These are phyloP conservation scores for Alloscopus bannaensis DNA, from an alignment of 2,888 invertebrate species.

Conservation along the genomic window DNA sequence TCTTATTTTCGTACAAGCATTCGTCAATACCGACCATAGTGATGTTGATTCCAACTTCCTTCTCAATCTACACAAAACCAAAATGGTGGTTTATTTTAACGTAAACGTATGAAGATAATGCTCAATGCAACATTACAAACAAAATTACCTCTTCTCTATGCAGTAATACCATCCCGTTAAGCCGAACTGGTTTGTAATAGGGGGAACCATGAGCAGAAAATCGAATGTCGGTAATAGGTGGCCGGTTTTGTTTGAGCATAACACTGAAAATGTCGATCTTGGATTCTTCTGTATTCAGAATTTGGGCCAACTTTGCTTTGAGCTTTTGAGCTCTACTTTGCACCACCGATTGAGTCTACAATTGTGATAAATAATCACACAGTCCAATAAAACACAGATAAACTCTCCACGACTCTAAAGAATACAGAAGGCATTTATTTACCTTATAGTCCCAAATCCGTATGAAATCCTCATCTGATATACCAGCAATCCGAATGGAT, in stretches of 20 bases:
- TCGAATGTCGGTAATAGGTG: constrained; percentile 92
- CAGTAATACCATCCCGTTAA: constrained; percentile 95
- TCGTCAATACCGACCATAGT: constrained; percentile 99
- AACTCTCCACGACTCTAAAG: background rate
- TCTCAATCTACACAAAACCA: constrained; percentile 82
- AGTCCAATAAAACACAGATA: background rate
- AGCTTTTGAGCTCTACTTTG: constrained; percentile 93
- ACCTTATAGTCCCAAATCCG: constrained; percentile 92
- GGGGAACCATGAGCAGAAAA: constrained; percentile 97
- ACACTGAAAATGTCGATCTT: constrained; percentile 98
- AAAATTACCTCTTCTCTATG: constrained; percentile 85
- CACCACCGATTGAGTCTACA: constrained; percentile 84
- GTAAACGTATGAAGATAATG: background rate
- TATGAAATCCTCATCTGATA: constrained; percentile 97
- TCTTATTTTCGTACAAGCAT: constrained; percentile 94
- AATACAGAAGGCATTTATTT: background rate
- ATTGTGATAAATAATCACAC: background rate
- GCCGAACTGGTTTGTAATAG: constrained; percentile 93
- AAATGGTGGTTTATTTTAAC: background rate
- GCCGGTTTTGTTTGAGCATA: constrained; percentile 86
- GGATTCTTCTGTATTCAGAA: constrained; percentile 89
- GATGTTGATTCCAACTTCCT: constrained; percentile 95
- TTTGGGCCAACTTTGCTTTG: constrained; percentile 89
- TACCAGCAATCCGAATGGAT: constrained; percentile 93
- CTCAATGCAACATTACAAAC: background rate